These are phyloP conservation scores for Rana temporaria DNA, from an alignment of 2,113 vertebrate genomes.

Conservation along the genomic window DNA sequence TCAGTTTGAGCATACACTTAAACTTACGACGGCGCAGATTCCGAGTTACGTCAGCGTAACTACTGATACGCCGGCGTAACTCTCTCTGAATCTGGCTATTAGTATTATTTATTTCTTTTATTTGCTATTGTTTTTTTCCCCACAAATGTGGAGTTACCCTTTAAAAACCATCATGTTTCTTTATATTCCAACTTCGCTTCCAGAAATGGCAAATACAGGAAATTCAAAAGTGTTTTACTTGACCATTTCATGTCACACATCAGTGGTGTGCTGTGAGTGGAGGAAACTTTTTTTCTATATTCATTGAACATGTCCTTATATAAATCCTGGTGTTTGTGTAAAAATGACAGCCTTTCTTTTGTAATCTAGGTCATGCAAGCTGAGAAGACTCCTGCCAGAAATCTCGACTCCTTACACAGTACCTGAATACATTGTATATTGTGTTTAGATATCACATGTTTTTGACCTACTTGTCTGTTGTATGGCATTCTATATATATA, in stretches of 20 bases:
- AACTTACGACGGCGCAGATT: no score
- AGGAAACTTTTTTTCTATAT: not conserved
- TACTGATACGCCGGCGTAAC: no score
- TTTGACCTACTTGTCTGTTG: slow-evolving; percentile 25
- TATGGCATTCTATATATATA: no score
- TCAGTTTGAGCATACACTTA: no score
- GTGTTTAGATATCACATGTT: not conserved
- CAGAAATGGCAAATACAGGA: not conserved
- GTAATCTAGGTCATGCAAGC: slow-evolving; percentile 35
- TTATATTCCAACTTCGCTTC: no score
- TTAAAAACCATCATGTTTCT: no score
- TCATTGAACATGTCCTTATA: slow-evolving; percentile 61
- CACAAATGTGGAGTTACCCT: no score
- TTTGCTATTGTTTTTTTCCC: no score
- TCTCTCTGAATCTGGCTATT: no score
- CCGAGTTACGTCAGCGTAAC: no score
- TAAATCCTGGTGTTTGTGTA: slow-evolving; percentile 44
- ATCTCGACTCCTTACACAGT: not conserved
- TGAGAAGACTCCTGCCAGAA: slow-evolving; percentile 31
- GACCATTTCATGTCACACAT: not conserved
- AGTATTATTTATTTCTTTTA: no score
- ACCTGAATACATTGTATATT: not conserved
- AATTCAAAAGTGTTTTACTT: not conserved
- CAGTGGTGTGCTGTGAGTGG: not conserved
- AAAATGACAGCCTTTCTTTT: slow-evolving; percentile 7